Percentiles rank a stretch among this genome's conserved stretches.
Conservation (phyloP, 2,888 invertebrate species). For the Allygus modestus region DNA sequence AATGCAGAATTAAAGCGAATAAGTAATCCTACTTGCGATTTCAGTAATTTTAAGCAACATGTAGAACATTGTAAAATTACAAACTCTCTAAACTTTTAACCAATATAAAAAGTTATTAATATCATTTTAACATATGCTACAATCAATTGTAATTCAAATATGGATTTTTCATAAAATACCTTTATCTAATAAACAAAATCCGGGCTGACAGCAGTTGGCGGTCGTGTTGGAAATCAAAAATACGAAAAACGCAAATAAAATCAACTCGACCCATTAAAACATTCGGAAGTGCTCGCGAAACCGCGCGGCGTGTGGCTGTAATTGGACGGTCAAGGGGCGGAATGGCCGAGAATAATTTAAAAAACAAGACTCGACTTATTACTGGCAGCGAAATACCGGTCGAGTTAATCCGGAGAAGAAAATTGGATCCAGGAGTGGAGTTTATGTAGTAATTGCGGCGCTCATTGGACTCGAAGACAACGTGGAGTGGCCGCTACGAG, state of each 20-base stretch:
- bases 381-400: slow-evolving; percentile 39
- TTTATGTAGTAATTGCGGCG: slow-evolving; percentile 27
- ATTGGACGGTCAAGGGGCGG: slow-evolving; percentile 6
- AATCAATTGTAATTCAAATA: too few relatives aligned
- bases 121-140: too few relatives aligned
- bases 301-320: slow-evolving; percentile 13
- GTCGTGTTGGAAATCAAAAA: too few relatives aligned
- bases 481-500: slow-evolving; percentile 9
- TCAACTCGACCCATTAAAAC: neutral
- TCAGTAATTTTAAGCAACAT: too few relatives aligned
- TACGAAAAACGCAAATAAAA: neutral
- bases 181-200: too few relatives aligned
- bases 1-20: too few relatives aligned
- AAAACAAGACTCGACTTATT: slow-evolving; percentile 38
- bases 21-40: too few relatives aligned
- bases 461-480: slow-evolving; percentile 28
- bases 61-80: too few relatives aligned
- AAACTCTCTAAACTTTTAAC: too few relatives aligned
- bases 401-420: slow-evolving; percentile 29
- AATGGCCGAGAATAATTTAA: slow-evolving; percentile 16
- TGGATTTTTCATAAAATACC: too few relatives aligned
- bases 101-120: too few relatives aligned
- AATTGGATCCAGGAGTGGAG: slow-evolving; percentile 29
- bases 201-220: too few relatives aligned
- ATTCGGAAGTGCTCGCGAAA: neutral